Percentiles rank a stretch among this genome's conserved stretches.
phyloP scores from a whole-genome alignment of 2,888 invertebrate species.

The Gisinianus flammeolus region DNA sequence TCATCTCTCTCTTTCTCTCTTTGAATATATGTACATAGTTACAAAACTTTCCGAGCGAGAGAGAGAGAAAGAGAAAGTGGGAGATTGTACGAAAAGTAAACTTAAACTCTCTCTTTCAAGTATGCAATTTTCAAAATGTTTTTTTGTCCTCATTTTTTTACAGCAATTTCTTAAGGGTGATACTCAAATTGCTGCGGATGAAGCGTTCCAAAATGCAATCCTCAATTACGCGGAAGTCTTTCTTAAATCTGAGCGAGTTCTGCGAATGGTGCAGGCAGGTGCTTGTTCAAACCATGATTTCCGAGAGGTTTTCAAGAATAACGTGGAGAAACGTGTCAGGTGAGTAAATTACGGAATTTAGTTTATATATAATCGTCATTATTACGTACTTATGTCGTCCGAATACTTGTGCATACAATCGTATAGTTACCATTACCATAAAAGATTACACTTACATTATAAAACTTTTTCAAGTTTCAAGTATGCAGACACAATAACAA shows the following conservation, averaged over 20 bases:
- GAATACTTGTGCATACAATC: background rate
- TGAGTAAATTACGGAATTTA: background rate
- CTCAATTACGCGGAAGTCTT: conserved; percentile 96
- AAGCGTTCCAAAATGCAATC: conserved; percentile 98
- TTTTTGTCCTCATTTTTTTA: conserved; percentile 54
- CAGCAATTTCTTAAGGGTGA: conserved; percentile 96
- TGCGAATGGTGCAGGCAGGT: conserved; percentile 96
- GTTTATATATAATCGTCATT: background rate
- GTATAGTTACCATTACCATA: too few relatives aligned
- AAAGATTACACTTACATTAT: too few relatives aligned
- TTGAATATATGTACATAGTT: background rate
- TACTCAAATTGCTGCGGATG: conserved; percentile 96
- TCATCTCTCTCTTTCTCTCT: too few relatives aligned
- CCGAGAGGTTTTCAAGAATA: conserved; percentile 96
- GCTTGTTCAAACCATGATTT: conserved; percentile 99
- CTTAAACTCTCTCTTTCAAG: background rate
- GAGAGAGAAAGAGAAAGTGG: background rate
- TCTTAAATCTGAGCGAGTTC: conserved; percentile 93
- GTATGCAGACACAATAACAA: too few relatives aligned
- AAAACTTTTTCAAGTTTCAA: too few relatives aligned
- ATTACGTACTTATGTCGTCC: background rate
- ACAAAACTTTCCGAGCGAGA: background rate
- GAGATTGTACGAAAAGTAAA: too few relatives aligned
- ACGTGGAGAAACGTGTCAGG: conserved; percentile 86
- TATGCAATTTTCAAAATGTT: conserved; percentile 4